Evolutionary conservation across 2,797 vertebrate genomes (phyloP).

Genomic region (Craterocephalus amniculus): DNA sequence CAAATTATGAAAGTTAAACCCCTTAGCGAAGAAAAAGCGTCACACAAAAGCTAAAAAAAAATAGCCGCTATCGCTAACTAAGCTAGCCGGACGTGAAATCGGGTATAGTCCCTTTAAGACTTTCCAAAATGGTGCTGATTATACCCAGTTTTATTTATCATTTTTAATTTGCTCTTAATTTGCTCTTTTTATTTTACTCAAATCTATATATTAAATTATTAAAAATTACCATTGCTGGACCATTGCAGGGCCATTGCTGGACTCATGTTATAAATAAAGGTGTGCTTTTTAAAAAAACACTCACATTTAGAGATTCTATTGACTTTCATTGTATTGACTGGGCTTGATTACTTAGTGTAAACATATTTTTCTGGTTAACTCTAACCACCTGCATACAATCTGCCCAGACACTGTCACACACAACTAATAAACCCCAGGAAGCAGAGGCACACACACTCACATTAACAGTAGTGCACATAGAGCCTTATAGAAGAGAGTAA

Average conservation of each 20-base stretch:
- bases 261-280: not conserved
- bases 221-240: not conserved
- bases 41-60: too few relatives aligned
- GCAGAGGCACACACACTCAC: conserved; percentile 14
- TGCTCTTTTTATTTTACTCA: not conserved
- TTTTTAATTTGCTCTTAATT: not conserved
- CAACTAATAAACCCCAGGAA: conserved; percentile 60
- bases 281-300: not conserved
- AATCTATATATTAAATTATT: too few relatives aligned
- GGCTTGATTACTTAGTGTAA: conserved; percentile 20
- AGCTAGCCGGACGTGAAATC: too few relatives aligned
- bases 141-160: not conserved
- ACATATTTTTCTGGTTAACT: conserved; percentile 58
- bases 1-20: too few relatives aligned
- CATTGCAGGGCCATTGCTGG: too few relatives aligned
- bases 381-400: conserved; percentile 56
- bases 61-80: too few relatives aligned
- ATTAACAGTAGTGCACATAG: conserved; percentile 14
- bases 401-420: conserved; percentile 61
- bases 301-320: not conserved
- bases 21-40: too few relatives aligned
- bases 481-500: conserved; percentile 12
- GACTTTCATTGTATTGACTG: not conserved
- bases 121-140: not conserved
- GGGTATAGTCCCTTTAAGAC: too few relatives aligned